Evolutionary conservation across 2,113 vertebrate genomes (phyloP).

Genomic region (Sylvia atricapilla): DNA sequence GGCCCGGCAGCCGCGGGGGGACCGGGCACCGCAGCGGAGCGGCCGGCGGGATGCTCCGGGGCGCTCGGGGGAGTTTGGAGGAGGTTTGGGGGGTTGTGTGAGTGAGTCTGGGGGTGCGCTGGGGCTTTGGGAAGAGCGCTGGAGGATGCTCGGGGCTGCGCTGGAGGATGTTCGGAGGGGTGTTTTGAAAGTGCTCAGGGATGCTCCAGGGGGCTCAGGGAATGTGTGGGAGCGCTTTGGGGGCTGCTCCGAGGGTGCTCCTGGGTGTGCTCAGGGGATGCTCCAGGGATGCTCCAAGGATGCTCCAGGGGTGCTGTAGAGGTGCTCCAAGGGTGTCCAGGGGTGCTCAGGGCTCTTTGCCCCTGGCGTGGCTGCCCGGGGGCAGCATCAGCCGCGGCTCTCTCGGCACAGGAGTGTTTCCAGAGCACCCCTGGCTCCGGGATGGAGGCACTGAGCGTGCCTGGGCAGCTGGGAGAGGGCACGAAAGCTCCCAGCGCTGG

Average conservation of each 20-base stretch:
- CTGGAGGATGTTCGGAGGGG: neutral
- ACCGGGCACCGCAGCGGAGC: no score
- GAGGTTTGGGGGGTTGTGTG: neutral
- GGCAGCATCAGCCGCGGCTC: neutral
- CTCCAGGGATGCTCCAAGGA: neutral
- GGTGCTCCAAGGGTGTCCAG: neutral
- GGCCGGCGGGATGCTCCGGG: neutral
- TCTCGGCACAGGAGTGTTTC: neutral
- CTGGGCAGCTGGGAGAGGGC: neutral
- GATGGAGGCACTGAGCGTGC: neutral
- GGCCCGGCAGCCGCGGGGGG: neutral
- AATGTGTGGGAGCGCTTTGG: neutral
- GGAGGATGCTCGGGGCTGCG: neutral
- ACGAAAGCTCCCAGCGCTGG: neutral
- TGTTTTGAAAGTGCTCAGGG: neutral
- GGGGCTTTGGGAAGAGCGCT: neutral
- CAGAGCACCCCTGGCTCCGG: neutral
- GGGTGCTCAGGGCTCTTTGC: neutral
- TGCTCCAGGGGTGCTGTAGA: neutral
- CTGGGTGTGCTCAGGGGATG: neutral
- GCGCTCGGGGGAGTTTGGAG: no score
- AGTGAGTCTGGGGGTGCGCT: fast-evolving
- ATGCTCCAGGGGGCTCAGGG: neutral
- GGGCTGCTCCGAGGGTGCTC: neutral
- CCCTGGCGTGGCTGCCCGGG: neutral